phyloP scores from a whole-genome alignment of 2,113 vertebrate species.

The Mus pahari region DNA sequence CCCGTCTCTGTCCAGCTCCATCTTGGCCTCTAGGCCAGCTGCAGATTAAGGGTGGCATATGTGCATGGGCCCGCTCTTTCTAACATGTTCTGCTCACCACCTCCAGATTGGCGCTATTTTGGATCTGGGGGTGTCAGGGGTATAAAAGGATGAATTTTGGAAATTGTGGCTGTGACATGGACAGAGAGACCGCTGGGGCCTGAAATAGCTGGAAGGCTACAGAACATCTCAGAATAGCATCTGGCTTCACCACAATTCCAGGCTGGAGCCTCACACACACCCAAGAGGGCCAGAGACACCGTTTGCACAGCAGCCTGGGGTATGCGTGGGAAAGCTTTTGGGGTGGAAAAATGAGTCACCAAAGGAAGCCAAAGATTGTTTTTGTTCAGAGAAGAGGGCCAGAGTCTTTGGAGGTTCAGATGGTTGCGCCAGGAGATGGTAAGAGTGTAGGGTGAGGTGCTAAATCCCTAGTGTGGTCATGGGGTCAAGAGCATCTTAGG shows the following conservation, averaged over 20 bases:
- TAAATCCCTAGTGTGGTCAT: neutral
- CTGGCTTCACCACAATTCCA: constrained; percentile 61
- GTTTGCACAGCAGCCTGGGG: neutral
- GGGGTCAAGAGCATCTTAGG: neutral
- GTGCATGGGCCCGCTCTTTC: neutral
- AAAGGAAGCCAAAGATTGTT: neutral
- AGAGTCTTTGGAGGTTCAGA: neutral
- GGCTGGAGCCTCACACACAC: neutral
- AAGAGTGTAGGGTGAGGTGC: fast-evolving
- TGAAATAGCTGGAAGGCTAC: constrained; percentile 65
- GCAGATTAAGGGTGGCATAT: neutral
- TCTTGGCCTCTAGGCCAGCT: neutral
- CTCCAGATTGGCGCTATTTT: constrained; percentile 51
- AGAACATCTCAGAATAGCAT: constrained; percentile 70
- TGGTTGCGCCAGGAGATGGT: fast-evolving
- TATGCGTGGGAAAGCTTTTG: neutral
- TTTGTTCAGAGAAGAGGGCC: neutral
- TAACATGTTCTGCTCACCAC: neutral
- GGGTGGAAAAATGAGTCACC: neutral
- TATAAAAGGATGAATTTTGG: constrained; percentile 32
- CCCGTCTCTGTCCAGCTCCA: neutral
- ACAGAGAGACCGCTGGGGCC: constrained; percentile 10
- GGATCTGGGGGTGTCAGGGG: constrained; percentile 30
- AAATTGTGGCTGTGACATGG: constrained; percentile 50
- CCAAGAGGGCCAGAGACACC: neutral